These are phyloP conservation scores for Macroramphosus scolopax DNA, from an alignment of 2,797 vertebrate species.

Conservation along the genomic window DNA sequence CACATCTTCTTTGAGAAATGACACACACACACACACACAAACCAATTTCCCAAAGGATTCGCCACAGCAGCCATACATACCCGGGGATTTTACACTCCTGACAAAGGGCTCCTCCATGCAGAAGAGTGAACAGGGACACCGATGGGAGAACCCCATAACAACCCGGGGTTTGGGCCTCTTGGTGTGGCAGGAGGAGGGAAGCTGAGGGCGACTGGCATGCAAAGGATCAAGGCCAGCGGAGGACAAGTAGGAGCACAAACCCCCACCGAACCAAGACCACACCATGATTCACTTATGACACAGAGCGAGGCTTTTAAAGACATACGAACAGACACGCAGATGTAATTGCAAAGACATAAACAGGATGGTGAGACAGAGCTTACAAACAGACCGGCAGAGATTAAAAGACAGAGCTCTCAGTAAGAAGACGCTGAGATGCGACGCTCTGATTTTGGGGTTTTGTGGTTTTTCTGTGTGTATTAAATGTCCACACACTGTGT, in stretches of 20 bases:
- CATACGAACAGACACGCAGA: conserved; percentile 32
- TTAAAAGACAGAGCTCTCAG: conserved; percentile 36
- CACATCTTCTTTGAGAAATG: conserved; percentile 39
- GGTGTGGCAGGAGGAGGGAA: conserved; percentile 35
- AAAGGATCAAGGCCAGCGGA: conserved; percentile 32
- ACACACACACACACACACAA: conserved; percentile 12
- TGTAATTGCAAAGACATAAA: conserved; percentile 53
- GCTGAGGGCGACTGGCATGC: conserved; percentile 20
- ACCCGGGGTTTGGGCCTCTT: conserved; percentile 42
- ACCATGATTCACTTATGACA: conserved; percentile 49
- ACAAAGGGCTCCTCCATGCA: too few relatives aligned
- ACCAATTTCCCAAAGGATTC: conserved; percentile 48
- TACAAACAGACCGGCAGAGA: conserved; percentile 32
- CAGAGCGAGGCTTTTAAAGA: conserved; percentile 36
- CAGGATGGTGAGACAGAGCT: conserved; percentile 40
- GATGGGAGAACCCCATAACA: conserved; percentile 40
- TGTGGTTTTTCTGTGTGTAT: conserved; percentile 41
- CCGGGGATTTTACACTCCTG: conserved; percentile 34
- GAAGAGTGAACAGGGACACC: conserved; percentile 59
- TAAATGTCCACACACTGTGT: conserved; percentile 32
- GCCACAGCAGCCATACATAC: conserved; percentile 35
- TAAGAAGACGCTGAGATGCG: conserved; percentile 33
- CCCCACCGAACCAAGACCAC: conserved; percentile 43
- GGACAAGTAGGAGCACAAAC: conserved; percentile 26
- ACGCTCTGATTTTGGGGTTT: conserved; percentile 19